These are phyloP conservation scores for Pygocentrus nattereri DNA, from an alignment of 2,797 vertebrate genomes.

Conservation along the genomic window DNA sequence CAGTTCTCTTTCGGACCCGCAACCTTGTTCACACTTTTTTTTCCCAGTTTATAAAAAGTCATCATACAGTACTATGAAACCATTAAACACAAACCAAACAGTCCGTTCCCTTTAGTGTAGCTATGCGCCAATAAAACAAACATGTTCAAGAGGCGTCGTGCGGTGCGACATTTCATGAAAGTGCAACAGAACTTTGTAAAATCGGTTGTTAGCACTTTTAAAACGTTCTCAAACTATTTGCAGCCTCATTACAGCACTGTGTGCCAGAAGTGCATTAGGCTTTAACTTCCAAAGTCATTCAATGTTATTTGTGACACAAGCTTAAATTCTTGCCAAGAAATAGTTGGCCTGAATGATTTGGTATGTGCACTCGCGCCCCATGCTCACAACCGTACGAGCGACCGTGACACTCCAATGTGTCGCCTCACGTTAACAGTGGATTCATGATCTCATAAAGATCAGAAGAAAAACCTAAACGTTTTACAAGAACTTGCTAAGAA, in stretches of 20 bases:
- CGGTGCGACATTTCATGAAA: too few species aligned
- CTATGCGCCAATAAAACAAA: background rate
- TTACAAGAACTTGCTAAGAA: background rate
- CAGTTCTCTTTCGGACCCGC: background rate
- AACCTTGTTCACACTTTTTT: background rate
- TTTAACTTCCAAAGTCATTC: background rate
- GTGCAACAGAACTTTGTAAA: too few species aligned
- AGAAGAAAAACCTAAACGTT: background rate
- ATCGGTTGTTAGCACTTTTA: too few species aligned
- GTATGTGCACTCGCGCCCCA: background rate
- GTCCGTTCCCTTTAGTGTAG: background rate
- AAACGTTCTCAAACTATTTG: background rate
- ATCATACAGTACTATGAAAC: background rate
- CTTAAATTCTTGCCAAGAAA: background rate
- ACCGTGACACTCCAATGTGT: background rate
- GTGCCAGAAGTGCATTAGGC: background rate
- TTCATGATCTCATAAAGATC: conserved; percentile 11
- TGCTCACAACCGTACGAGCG: background rate
- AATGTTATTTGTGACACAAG: background rate
- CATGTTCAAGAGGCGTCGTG: background rate
- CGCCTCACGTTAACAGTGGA: background rate
- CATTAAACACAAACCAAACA: too few species aligned
- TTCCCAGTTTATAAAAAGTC: background rate
- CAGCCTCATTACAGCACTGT: background rate
- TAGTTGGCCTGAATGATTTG: background rate